Base-by-base conservation (phyloP, 2,797 vertebrate genomes). In the Oryzias sinensis region DNA sequence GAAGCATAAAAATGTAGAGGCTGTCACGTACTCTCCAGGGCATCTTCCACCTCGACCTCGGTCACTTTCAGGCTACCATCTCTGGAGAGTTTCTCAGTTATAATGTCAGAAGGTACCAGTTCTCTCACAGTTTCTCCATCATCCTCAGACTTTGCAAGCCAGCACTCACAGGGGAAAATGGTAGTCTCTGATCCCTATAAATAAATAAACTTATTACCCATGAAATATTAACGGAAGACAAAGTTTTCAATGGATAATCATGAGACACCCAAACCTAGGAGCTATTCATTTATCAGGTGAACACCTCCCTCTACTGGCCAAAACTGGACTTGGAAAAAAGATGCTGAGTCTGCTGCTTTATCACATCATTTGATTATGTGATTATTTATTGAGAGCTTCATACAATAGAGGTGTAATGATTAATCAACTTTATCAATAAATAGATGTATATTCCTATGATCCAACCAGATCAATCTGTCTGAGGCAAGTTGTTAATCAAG, bases 121-220 rank as follows among this genome's bases (percentile, higher is more conserved):
- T 99, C 97, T 68, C 95, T 90, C 67, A 98, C 72, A 1, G 90
- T 97, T 78, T 99, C 96, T 0, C 95, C 93, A 0, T 99, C 97
- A 0, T 97, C 97, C 84, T 99, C 97, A 0, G 97, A 98, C 59
- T 91, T 94, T 57, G 97, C 95, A 13, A 99, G 92, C 97, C 97
- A 99, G 58, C 91, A 82, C 51, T 96, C 95, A 59, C 95, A 99
- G 0, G 94, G 95, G 74, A 99, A 99, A 50, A 96, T 97, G 53
- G 91, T 65, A 0, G 96, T 99, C 86, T 98, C 95, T 0, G 97
- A 96, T 18, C 97, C 97, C 97, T 99, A 62, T 13, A 67, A 41
- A 52, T 5, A 62, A 2, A 60, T 5, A 65, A 0, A 60, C 0
- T 14, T 2, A 9, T 37, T 37, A 37, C 9, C 9, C 3, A 37